These are phyloP conservation scores for Tinea pellionella DNA, from an alignment of 2,888 invertebrate species.

Conservation along the genomic window DNA sequence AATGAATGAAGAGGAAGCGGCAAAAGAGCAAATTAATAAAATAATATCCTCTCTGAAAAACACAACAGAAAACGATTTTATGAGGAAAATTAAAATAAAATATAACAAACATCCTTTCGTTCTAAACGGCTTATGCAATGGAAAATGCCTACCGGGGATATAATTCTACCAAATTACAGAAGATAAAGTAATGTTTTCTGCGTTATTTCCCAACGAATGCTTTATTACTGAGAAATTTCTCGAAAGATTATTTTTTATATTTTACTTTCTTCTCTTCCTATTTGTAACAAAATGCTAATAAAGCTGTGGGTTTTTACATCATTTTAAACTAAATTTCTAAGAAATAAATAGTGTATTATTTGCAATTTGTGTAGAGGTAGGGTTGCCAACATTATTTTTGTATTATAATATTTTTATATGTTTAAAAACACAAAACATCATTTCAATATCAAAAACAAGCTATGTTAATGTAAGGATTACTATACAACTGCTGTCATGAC, in stretches of 20 bases:
- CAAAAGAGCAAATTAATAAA: background rate
- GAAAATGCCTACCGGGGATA: background rate
- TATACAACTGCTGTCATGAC: no score
- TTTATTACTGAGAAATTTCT: background rate
- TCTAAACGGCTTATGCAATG: slow-evolving; percentile 2
- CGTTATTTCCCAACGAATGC: background rate
- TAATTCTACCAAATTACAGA: background rate
- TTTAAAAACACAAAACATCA: no score
- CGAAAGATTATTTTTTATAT: background rate
- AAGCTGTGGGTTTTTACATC: background rate
- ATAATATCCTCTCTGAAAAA: background rate
- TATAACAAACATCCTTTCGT: background rate
- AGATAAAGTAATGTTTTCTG: background rate
- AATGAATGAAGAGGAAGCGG: background rate
- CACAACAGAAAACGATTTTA: background rate
- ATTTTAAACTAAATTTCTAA: no score
- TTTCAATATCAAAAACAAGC: no score
- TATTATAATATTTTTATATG: no score
- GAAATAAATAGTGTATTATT: no score
- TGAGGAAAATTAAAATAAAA: background rate
- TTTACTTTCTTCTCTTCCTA: background rate
- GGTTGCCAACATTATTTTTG: no score
- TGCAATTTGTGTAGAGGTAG: no score
- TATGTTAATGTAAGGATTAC: no score
- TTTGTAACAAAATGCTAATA: background rate